A percentile compares a stretch with the other conserved stretches of the same genome.
These are phyloP conservation scores for Acyrthosiphon pisum DNA, from an alignment of 1,140 invertebrate species.

Conservation along the genomic window DNA sequence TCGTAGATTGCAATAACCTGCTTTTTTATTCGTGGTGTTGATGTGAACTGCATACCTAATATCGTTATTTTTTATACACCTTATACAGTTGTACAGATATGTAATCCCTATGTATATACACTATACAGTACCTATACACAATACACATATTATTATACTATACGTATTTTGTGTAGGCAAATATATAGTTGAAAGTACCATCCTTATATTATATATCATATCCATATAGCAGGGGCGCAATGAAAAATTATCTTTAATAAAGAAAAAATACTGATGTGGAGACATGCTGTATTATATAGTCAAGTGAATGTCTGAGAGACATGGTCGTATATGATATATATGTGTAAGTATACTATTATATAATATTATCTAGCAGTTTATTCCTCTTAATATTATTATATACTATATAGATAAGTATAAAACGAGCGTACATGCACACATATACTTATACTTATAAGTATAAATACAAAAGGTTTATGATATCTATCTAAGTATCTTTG, in stretches of 20 bases:
- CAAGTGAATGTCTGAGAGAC: not conserved
- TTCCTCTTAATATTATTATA: not conserved
- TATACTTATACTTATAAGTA: too few relatives aligned
- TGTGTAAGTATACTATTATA: not conserved
- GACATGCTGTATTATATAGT: not conserved
- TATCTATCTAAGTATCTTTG: too few relatives aligned
- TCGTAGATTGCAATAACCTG: too few relatives aligned
- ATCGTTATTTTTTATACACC: not conserved
- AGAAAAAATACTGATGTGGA: not conserved
- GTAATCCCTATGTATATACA: too few relatives aligned
- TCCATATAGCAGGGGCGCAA: not conserved
- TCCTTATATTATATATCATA: not conserved
- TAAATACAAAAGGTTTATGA: too few relatives aligned
- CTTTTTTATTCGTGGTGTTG: not conserved
- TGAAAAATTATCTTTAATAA: conserved; percentile 5
- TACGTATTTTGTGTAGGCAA: not conserved
- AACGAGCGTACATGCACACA: too few relatives aligned
- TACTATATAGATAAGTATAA: too few relatives aligned
- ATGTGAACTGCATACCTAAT: not conserved
- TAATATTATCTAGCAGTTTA: not conserved
- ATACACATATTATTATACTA: not conserved
- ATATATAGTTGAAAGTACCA: not conserved
- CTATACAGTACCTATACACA: too few relatives aligned
- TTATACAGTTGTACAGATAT: too few relatives aligned
- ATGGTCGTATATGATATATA: not conserved